Conservation (phyloP, 2,888 invertebrate species). For the Pemphredon lugubris region DNA sequence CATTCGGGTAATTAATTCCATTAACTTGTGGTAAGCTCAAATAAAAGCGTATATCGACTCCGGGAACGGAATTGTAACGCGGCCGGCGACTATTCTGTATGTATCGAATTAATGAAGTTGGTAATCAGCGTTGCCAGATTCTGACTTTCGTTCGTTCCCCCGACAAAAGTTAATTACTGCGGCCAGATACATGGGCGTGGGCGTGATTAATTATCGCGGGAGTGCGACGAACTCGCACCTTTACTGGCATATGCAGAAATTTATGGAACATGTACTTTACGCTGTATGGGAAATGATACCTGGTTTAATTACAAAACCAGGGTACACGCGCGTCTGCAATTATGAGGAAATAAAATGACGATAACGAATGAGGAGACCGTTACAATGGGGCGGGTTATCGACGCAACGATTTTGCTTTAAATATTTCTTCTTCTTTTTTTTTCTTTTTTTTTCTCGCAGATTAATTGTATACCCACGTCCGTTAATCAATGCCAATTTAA, state of each 20-base stretch:
- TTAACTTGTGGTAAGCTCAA: slow-evolving; percentile 45
- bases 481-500: too few species aligned
- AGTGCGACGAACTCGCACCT: slow-evolving; percentile 57
- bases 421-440: background rate
- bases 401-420: background rate
- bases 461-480: background rate
- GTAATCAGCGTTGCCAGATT: slow-evolving; percentile 59
- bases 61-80: slow-evolving; percentile 45
- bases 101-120: slow-evolving; percentile 62
- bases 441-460: background rate
- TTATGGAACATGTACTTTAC: slow-evolving; percentile 53
- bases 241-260: slow-evolving; percentile 55
- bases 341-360: slow-evolving; percentile 49
- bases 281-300: slow-evolving; percentile 53
- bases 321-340: slow-evolving; percentile 30
- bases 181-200: slow-evolving; percentile 53
- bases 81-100: slow-evolving; percentile 34
- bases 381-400: slow-evolving; percentile 19
- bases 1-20: slow-evolving; percentile 56
- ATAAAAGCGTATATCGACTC: slow-evolving; percentile 44
- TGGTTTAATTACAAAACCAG: slow-evolving; percentile 52
- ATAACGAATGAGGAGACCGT: slow-evolving; percentile 32
- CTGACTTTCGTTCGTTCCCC: slow-evolving; percentile 53
- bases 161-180: slow-evolving; percentile 59
- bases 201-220: slow-evolving; percentile 55